These are phyloP conservation scores for Antrozous pallidus DNA, from an alignment of 2,797 vertebrate species.

Conservation along the genomic window DNA sequence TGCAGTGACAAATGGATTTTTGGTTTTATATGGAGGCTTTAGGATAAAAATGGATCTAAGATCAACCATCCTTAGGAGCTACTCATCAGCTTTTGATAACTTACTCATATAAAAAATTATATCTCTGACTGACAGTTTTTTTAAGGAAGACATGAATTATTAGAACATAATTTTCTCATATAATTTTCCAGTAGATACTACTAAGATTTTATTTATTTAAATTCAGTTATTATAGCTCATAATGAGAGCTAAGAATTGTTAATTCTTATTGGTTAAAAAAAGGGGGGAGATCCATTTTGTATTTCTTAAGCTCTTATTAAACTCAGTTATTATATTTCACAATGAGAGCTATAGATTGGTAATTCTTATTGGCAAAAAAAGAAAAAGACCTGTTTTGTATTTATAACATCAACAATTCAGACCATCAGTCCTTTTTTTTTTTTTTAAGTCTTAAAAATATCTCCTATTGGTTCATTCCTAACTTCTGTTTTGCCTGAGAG, in stretches of 20 bases:
- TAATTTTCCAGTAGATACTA: neutral
- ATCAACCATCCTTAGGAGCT: neutral
- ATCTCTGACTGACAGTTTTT: neutral
- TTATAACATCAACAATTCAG: neutral
- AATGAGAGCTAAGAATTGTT: neutral
- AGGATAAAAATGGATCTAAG: neutral
- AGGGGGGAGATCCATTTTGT: neutral
- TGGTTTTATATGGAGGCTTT: neutral
- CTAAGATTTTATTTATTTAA: neutral
- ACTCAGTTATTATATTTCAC: neutral
- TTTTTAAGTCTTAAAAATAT: neutral
- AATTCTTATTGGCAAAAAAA: neutral
- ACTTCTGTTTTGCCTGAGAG: neutral
- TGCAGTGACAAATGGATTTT: neutral
- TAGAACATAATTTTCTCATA: neutral
- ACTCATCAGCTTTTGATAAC: neutral
- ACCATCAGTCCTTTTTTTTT: neutral
- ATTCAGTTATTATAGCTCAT: neutral
- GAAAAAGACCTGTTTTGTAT: neutral
- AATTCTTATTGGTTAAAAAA: neutral
- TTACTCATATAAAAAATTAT: neutral
- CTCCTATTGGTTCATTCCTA: neutral
- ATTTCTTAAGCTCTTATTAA: neutral
- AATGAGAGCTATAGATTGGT: neutral
- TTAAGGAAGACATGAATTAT: neutral